phyloP scores from a whole-genome alignment of 2,113 vertebrate species.

The Strix uralensis region DNA sequence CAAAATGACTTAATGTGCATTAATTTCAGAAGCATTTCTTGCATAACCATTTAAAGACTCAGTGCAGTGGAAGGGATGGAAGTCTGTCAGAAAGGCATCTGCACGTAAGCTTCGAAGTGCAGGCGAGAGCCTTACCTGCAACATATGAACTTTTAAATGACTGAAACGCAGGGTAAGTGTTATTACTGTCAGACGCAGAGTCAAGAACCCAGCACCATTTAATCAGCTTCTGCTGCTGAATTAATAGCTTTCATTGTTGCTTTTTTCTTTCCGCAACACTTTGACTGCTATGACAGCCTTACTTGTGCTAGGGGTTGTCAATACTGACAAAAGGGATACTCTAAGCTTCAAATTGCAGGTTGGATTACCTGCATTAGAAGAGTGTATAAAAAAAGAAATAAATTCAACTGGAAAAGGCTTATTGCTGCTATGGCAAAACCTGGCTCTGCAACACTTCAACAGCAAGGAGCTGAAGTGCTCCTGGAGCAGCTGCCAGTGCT shows the following conservation, averaged over 20 bases:
- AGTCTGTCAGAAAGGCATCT: not conserved
- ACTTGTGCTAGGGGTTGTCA: conserved; percentile 44
- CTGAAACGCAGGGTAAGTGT: not conserved
- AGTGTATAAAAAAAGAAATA: not conserved
- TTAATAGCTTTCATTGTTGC: not conserved
- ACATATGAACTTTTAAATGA: not conserved
- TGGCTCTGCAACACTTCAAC: not conserved
- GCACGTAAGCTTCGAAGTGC: not conserved
- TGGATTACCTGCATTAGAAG: conserved; percentile 46
- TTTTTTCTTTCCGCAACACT: conserved; percentile 12
- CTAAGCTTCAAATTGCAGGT: conserved; percentile 41
- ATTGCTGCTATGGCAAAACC: not conserved
- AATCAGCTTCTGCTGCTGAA: conserved; percentile 26
- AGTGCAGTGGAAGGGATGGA: not conserved
- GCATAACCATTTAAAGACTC: not conserved
- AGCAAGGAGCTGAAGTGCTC: not conserved
- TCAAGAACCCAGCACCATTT: not conserved
- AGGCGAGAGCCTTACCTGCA: not conserved
- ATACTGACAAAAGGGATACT: conserved; percentile 13
- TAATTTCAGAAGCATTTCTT: not conserved
- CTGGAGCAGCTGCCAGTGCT: not conserved
- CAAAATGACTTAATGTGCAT: not conserved
- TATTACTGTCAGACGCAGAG: not conserved
- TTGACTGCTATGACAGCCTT: conserved; percentile 26
- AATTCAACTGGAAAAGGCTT: not conserved